A percentile compares a stretch with the other conserved stretches of the same genome.
Evolutionary conservation across 2,888 invertebrate genomes (phyloP).

Genomic region (Lepidocyrtinus sp.): DNA sequence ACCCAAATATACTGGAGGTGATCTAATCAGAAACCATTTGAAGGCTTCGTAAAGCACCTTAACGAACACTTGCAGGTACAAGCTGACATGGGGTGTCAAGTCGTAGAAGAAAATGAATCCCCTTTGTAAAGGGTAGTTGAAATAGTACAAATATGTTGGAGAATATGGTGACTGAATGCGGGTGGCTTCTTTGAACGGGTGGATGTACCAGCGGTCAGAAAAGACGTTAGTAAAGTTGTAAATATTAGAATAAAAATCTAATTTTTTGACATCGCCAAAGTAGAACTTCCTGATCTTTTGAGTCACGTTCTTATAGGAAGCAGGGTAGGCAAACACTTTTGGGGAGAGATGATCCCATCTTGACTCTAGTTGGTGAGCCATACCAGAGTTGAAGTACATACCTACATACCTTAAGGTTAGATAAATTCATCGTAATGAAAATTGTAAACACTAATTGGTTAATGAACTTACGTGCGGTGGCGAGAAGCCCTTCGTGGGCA

Average conservation of each 20-base stretch:
- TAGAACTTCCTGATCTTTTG: constrained; percentile 48
- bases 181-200: constrained; percentile 58
- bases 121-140: constrained; percentile 56
- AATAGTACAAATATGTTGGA: constrained; percentile 62
- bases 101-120: constrained; percentile 58
- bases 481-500: constrained; percentile 64
- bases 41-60: constrained; percentile 50
- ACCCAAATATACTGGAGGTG: constrained; percentile 35
- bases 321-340: constrained; percentile 49
- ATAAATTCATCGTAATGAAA: neutral
- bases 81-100: constrained; percentile 34
- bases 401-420: constrained; percentile 31
- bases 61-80: constrained; percentile 12
- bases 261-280: constrained; percentile 25
- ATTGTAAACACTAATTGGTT: too few species aligned
- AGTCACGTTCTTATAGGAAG: constrained; percentile 27
- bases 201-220: constrained; percentile 66
- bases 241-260: constrained; percentile 48
- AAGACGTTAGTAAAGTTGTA: constrained; percentile 61
- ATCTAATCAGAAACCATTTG: constrained; percentile 30
- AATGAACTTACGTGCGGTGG: constrained; percentile 62
- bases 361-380: constrained; percentile 41
- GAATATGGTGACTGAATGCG: constrained; percentile 58
- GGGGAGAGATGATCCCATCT: constrained; percentile 60
- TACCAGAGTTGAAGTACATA: constrained; percentile 44